Conservation (phyloP, 2,888 invertebrate species). For the Eupithecia subfuscata region DNA sequence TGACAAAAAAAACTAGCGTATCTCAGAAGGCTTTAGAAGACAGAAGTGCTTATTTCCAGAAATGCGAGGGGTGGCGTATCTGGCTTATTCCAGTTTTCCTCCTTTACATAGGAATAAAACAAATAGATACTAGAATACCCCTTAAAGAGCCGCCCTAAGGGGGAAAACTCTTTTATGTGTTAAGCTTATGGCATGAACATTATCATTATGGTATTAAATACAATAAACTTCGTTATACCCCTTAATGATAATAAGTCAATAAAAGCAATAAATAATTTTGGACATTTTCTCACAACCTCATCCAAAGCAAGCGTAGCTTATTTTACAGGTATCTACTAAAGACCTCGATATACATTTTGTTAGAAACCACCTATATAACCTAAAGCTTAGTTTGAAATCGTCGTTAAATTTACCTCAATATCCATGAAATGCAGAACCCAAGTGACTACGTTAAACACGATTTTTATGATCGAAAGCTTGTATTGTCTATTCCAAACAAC, state of each 20-base stretch:
- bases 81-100: no score
- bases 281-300: neutral
- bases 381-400: neutral
- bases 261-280: neutral
- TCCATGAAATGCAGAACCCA: neutral
- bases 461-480: slow-evolving; percentile 3
- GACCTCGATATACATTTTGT: neutral
- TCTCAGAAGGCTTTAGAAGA: neutral
- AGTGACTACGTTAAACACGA: neutral
- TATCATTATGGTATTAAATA: neutral
- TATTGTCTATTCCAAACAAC: slow-evolving; percentile 5
- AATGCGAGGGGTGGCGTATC: neutral
- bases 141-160: no score
- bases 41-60: neutral
- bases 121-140: no score
- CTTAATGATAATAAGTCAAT: no score
- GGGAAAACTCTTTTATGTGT: neutral
- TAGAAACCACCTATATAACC: neutral
- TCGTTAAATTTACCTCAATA: neutral
- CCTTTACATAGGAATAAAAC: no score
- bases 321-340: neutral
- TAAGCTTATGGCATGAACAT: neutral
- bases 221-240: no score
- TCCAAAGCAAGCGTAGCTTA: neutral
- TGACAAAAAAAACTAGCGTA: neutral